phyloP scores from a whole-genome alignment of 2,797 vertebrate species.

The Halcyon chelicuti region DNA sequence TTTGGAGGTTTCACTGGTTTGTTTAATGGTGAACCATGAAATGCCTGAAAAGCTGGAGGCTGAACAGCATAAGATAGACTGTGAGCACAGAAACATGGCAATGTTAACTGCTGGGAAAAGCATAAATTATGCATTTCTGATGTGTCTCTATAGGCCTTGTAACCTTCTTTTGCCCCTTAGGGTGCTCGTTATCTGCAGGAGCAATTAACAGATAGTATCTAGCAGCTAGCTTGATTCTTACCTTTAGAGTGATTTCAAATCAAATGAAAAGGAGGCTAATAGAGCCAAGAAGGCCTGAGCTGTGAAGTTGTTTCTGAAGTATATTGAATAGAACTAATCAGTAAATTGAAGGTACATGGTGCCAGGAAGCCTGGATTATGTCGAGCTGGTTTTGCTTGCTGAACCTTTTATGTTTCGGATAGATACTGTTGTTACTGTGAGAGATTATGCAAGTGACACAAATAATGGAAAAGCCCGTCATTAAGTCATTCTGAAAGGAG shows the following conservation, averaged over 20 bases:
- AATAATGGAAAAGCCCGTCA: conserved; percentile 9
- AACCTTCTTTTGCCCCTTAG: conserved; percentile 44
- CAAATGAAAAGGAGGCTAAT: conserved; percentile 18
- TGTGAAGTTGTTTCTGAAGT: conserved; percentile 47
- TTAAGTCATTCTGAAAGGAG: conserved; percentile 9
- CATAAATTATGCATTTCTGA: conserved; percentile 52
- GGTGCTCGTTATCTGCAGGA: conserved; percentile 37
- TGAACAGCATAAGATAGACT: not conserved
- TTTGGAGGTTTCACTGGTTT: not conserved
- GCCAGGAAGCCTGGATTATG: conserved; percentile 2
- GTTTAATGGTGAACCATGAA: conserved; percentile 15
- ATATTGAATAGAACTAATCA: conserved; percentile 38
- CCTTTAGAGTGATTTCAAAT: conserved; percentile 50
- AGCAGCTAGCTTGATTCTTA: conserved; percentile 10
- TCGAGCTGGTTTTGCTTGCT: conserved; percentile 21
- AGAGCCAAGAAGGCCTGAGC: conserved; percentile 32
- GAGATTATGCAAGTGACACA: conserved; percentile 35
- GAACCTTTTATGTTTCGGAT: not conserved
- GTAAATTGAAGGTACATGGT: conserved; percentile 11
- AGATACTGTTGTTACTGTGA: not conserved
- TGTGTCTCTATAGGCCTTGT: conserved; percentile 1
- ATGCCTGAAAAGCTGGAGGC: not conserved
- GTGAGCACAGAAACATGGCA: not conserved
- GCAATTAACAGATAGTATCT: conserved; percentile 55
- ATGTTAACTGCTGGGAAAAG: not conserved